Conservation (phyloP, 2,797 vertebrate species). For the Melanotaenia boesemani region DNA sequence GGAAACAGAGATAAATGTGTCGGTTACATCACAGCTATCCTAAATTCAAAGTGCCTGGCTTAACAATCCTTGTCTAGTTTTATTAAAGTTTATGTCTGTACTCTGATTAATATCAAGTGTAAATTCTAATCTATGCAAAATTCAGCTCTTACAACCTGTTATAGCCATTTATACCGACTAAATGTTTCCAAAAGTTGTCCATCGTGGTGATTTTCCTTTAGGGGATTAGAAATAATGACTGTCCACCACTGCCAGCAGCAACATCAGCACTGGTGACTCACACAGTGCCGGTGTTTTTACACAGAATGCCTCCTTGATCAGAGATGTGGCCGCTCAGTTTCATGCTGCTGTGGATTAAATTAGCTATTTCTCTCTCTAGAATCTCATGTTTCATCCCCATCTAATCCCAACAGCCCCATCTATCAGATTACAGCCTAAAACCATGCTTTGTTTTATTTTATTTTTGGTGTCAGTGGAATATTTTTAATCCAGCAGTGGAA, state of each 20-base stretch:
- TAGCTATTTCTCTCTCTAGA: not conserved
- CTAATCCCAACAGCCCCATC: not conserved
- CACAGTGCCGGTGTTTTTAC: slow-evolving; percentile 18
- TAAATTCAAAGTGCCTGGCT: not conserved
- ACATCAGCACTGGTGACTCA: slow-evolving; percentile 55
- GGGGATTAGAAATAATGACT: slow-evolving; percentile 13
- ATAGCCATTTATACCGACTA: not conserved
- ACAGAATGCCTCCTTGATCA: slow-evolving; percentile 6
- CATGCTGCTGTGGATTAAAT: not conserved
- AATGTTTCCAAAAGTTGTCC: not conserved
- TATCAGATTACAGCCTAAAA: not conserved
- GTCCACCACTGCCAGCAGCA: slow-evolving; percentile 4
- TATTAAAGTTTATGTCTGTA: not conserved
- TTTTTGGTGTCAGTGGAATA: not conserved
- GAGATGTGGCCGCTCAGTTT: slow-evolving; percentile 17
- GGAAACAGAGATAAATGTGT: not conserved
- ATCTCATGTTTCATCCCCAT: slow-evolving; percentile 5
- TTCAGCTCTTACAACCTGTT: not conserved
- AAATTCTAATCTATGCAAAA: not conserved
- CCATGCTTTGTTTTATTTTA: not conserved
- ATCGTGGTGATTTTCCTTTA: slow-evolving; percentile 23
- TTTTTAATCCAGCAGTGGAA: not conserved
- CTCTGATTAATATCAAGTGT: not conserved
- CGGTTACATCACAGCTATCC: not conserved
- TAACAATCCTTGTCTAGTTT: not conserved